A percentile compares a stretch with the other conserved stretches of the same genome.
Evolutionary conservation across 2,113 vertebrate genomes (phyloP).

Genomic region (Petaurus breviceps): DNA sequence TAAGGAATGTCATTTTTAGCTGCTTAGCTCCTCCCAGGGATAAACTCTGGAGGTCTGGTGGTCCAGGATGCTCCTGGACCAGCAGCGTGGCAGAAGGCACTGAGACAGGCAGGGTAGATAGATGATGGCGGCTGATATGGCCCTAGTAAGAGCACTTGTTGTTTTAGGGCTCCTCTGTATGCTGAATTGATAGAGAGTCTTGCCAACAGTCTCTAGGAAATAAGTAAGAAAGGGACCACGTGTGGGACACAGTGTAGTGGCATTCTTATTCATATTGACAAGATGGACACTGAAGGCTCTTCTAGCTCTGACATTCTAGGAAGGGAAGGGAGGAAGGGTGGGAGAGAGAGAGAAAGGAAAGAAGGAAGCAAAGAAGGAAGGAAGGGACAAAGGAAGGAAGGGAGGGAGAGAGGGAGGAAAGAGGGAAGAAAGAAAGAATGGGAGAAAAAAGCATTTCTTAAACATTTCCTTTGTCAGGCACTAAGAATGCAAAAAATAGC

Average conservation of each 20-base stretch:
- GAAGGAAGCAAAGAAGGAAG: background rate
- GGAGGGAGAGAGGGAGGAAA: background rate
- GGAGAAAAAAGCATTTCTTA: background rate
- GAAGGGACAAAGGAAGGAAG: background rate
- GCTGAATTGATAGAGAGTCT: fast-evolving
- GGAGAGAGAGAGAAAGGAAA: background rate
- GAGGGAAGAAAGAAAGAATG: too few relatives aligned
- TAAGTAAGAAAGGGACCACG: background rate
- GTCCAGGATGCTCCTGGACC: too few relatives aligned
- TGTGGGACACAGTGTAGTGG: background rate
- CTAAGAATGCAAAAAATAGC: background rate
- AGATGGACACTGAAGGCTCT: background rate
- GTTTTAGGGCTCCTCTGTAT: fast-evolving
- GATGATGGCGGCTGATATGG: background rate
- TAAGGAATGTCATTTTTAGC: background rate
- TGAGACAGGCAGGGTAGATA: background rate
- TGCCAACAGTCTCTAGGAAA: background rate
- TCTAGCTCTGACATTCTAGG: background rate
- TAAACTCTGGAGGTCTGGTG: background rate
- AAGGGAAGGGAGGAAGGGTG: background rate
- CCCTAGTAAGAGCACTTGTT: background rate
- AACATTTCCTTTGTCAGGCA: background rate
- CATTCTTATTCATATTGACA: too few relatives aligned
- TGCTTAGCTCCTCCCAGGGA: background rate
- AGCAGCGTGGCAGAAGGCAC: background rate